Conservation (phyloP, 1,140 invertebrate genomes). For the Sipha flava region DNA sequence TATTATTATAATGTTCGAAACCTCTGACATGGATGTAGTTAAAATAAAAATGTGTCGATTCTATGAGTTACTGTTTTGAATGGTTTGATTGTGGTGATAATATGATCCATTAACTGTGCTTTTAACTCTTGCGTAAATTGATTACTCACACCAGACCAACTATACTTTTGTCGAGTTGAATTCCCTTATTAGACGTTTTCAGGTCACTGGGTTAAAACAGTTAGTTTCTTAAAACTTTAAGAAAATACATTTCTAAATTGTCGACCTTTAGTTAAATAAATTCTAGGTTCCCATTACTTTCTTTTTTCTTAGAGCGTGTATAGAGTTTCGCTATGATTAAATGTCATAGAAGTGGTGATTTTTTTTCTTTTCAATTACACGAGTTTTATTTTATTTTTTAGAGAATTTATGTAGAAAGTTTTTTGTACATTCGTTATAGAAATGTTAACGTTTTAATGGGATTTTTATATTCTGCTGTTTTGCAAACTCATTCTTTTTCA, state of each 20-base stretch:
- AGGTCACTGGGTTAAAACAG: neutral
- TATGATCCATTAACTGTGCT: neutral
- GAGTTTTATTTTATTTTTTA: neutral
- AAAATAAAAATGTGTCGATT: neutral
- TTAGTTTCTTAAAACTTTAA: neutral
- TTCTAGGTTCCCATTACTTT: neutral
- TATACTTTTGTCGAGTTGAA: neutral
- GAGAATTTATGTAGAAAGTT: conserved; percentile 1
- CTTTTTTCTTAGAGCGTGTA: neutral
- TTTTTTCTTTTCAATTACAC: conserved; percentile 15
- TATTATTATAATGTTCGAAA: neutral
- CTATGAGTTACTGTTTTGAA: neutral
- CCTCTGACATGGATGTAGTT: neutral
- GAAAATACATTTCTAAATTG: neutral
- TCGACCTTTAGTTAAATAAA: neutral
- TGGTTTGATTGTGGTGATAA: neutral
- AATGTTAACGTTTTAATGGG: conserved; percentile 5
- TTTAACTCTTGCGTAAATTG: neutral
- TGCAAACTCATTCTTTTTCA: neutral
- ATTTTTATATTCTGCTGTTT: neutral
- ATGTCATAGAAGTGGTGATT: neutral
- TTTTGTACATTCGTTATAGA: neutral
- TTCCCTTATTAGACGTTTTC: neutral
- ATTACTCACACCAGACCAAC: neutral
- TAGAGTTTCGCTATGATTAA: conserved; percentile 12